phyloP scores from a whole-genome alignment of 92 coral and sea anemone genomes.

The Diadumene lineata region DNA sequence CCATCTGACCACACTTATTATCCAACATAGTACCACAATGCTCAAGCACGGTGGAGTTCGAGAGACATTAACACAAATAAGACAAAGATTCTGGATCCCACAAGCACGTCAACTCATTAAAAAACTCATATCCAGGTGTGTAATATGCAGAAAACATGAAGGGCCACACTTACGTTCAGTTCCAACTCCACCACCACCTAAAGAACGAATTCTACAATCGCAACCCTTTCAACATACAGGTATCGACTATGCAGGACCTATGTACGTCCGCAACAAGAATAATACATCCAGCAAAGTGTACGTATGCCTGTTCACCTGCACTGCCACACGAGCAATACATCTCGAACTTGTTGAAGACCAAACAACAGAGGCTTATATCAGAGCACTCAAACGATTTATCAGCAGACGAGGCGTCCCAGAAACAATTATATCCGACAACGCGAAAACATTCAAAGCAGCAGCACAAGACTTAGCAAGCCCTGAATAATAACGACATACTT shows the following conservation, averaged over 20 bases:
- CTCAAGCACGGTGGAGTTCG: constrained; percentile 26
- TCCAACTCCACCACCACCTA: constrained; percentile 47
- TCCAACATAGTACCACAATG: constrained; percentile 27
- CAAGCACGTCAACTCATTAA: constrained; percentile 50
- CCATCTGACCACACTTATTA: constrained; percentile 35
- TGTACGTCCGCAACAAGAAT: constrained; percentile 30
- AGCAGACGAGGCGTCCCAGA: constrained; percentile 48
- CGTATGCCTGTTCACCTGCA: constrained; percentile 51
- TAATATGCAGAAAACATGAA: constrained; percentile 41
- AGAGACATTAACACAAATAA: constrained; percentile 45
- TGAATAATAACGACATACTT: constrained; percentile 24
- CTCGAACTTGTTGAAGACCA: constrained; percentile 49
- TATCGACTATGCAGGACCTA: constrained; percentile 56
- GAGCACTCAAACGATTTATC: constrained; percentile 43
- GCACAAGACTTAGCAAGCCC: constrained; percentile 48
- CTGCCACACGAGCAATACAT: constrained; percentile 42
- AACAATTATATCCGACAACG: constrained; percentile 44
- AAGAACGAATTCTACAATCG: constrained; percentile 33
- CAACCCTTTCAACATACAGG: constrained; percentile 54
- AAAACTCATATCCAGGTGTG: constrained; percentile 36
- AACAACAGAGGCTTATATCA: constrained; percentile 37
- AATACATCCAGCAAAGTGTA: constrained; percentile 32
- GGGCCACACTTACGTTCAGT: constrained; percentile 37
- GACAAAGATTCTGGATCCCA: constrained; percentile 61
- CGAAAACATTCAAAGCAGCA: constrained; percentile 51